These are phyloP conservation scores for Passer domesticus DNA, from an alignment of 2,113 vertebrate genomes.

Conservation along the genomic window DNA sequence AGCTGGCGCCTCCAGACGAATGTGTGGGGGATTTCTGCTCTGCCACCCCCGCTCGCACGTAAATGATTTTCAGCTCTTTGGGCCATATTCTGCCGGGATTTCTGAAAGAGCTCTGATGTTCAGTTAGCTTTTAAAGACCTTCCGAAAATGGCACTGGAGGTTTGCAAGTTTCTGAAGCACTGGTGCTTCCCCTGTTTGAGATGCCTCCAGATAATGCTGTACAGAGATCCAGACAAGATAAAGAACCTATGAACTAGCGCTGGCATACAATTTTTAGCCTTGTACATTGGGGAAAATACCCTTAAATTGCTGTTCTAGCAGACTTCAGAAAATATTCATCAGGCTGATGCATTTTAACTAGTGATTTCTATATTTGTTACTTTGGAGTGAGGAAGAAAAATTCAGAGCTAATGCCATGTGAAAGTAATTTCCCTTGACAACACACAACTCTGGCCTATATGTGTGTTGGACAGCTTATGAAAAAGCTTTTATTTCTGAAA, in stretches of 20 bases:
- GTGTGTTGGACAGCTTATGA: neutral
- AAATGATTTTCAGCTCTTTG: neutral
- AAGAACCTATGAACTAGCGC: neutral
- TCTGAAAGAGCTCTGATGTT: neutral
- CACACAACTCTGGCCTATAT: neutral
- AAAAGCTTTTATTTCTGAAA: neutral
- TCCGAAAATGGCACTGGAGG: neutral
- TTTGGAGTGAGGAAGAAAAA: neutral
- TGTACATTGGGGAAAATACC: neutral
- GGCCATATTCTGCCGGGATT: neutral
- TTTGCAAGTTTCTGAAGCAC: neutral
- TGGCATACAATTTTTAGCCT: neutral
- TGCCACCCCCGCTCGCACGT: neutral
- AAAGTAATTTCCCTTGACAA: neutral
- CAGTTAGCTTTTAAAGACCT: neutral
- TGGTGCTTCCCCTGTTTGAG: neutral
- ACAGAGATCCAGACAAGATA: neutral
- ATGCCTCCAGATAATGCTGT: neutral
- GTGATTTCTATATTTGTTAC: neutral
- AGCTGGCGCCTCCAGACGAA: fast-evolving
- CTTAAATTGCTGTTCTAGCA: neutral
- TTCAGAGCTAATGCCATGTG: neutral
- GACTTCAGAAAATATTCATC: neutral
- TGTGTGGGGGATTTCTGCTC: neutral
- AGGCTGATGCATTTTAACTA: neutral